Percentiles rank a stretch among this genome's conserved stretches.
Evolutionary conservation across 2,797 vertebrate species (phyloP).

Genomic region (Acipenser oxyrinchus): DNA sequence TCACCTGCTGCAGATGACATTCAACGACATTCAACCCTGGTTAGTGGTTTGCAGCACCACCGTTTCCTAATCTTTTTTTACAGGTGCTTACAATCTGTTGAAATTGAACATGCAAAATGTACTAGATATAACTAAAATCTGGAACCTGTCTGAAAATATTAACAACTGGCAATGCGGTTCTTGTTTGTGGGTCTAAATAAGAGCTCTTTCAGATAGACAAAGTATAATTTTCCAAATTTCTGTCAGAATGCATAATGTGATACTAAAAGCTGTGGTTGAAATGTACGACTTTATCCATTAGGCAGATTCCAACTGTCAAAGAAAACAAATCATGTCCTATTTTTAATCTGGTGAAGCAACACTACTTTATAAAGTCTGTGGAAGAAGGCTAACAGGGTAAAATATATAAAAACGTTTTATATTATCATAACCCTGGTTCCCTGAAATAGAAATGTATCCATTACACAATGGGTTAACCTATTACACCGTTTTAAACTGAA

Average conservation of each 20-base stretch:
- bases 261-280: neutral
- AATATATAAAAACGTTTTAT: too few relatives aligned
- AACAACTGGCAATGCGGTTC: neutral
- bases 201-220: neutral
- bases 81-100: neutral
- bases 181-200: neutral
- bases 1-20: neutral
- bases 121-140: neutral
- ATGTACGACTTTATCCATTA: slow-evolving; percentile 4
- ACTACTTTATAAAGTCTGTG: neutral
- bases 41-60: neutral
- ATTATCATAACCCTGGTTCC: too few relatives aligned
- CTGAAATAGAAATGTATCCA: too few relatives aligned
- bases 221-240: slow-evolving; percentile 3
- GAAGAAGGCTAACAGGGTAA: neutral
- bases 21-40: neutral
- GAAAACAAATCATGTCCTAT: neutral
- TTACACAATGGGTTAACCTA: too few relatives aligned
- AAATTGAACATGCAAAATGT: neutral
- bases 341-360: neutral
- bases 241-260: slow-evolving; percentile 1
- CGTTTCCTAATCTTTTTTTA: neutral
- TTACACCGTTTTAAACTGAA: too few relatives aligned
- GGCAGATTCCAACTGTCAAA: slow-evolving; percentile 4
- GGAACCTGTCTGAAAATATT: neutral